Conservation (phyloP, 2,888 invertebrate genomes). For the Drosophila ezoana region DNA sequence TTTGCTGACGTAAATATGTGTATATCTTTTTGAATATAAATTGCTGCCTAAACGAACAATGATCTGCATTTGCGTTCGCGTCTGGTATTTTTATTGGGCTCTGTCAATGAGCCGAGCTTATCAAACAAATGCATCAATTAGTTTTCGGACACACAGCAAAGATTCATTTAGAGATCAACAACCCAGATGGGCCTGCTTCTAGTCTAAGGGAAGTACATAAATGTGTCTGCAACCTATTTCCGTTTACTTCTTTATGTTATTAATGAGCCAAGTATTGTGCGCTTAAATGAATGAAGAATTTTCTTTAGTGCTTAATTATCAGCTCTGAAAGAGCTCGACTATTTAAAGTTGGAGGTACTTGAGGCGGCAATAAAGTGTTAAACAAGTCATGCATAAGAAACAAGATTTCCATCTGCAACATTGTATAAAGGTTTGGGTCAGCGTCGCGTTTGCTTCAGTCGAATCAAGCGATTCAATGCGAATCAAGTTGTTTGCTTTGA, state of each 20-base stretch:
- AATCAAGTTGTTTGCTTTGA: constrained; percentile 12
- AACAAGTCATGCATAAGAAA: constrained; percentile 12
- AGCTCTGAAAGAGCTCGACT: background rate
- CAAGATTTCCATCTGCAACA: constrained; percentile 4
- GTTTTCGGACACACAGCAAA: too few relatives aligned
- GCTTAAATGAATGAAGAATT: background rate
- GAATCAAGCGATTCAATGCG: background rate
- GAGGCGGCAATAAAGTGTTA: background rate
- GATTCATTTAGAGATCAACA: constrained; percentile 5
- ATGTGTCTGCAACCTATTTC: background rate
- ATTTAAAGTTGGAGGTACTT: constrained; percentile 1
- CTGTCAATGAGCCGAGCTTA: background rate
- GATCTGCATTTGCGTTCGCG: background rate
- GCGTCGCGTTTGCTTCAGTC: constrained; percentile 2
- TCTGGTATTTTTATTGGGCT: background rate
- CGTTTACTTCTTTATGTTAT: too few relatives aligned
- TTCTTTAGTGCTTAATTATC: background rate
- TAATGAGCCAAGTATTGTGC: background rate
- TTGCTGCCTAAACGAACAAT: background rate
- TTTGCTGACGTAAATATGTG: constrained; percentile 12
- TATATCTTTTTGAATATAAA: background rate
- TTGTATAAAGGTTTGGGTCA: constrained; percentile 21
- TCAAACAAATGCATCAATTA: constrained; percentile 6
- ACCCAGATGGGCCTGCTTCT: background rate
- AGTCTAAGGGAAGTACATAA: background rate